Percentiles rank a stretch among this genome's conserved stretches.
Conservation (phyloP, 2,797 vertebrate genomes). For the Muraenolepis orangiensis region DNA sequence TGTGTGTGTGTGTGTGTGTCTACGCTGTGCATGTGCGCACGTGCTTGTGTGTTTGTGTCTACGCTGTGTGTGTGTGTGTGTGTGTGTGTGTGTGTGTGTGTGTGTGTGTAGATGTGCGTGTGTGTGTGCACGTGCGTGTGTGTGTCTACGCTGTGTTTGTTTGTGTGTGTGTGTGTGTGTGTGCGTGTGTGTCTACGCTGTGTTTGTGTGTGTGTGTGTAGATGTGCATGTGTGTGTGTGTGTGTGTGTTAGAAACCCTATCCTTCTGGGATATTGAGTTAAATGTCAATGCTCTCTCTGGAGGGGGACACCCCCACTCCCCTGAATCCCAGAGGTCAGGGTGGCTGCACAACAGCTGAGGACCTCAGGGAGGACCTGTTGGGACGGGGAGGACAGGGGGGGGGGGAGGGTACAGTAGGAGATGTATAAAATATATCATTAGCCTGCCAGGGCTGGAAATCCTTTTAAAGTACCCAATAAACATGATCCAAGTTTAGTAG, state of each 20-base stretch:
- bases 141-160: too few relatives aligned
- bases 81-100: not conserved
- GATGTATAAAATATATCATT: not conserved
- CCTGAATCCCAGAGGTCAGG: constrained; percentile 67
- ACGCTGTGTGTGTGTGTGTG: not conserved
- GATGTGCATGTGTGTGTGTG: not conserved
- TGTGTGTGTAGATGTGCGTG: not conserved
- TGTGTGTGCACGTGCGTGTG: not conserved
- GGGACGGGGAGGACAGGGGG: constrained; percentile 39
- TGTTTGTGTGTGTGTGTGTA: not conserved
- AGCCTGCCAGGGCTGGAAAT: not conserved
- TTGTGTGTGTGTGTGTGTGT: too few relatives aligned
- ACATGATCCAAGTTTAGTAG: not conserved
- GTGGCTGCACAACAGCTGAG: constrained; percentile 67
- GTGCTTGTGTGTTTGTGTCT: not conserved
- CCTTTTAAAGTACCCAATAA: not conserved
- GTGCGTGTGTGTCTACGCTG: not conserved
- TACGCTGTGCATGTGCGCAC: not conserved
- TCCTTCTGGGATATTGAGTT: constrained; percentile 79
- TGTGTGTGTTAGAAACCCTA: constrained; percentile 59
- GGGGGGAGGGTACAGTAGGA: constrained; percentile 22
- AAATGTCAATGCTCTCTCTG: constrained; percentile 73
- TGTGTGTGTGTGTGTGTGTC: not conserved
- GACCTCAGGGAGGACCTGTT: constrained; percentile 29
- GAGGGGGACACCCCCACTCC: constrained; percentile 68